Evolutionary conservation across 2,113 vertebrate genomes (phyloP).

Genomic region (Stomatorhinus ivindoensis): DNA sequence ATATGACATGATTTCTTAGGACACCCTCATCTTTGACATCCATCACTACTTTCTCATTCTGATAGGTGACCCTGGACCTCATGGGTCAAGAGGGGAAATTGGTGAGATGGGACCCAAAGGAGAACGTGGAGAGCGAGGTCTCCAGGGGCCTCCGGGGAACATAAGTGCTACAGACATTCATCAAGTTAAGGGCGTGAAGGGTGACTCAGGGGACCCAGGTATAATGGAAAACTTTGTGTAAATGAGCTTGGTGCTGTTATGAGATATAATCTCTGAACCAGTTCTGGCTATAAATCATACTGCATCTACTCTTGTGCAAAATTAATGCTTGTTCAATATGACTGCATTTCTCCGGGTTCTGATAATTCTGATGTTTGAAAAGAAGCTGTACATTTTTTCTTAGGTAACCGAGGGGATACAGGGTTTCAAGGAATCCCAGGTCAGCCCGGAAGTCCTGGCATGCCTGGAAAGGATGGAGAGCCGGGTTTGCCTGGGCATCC

Average conservation of each 20-base stretch:
- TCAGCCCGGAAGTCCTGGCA: conserved; percentile 66
- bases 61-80: conserved; percentile 72
- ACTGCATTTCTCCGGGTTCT: not conserved
- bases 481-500: conserved; percentile 74
- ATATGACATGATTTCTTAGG: not conserved
- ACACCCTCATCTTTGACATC: not conserved
- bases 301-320: not conserved
- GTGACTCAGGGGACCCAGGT: conserved; percentile 80
- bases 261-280: not conserved
- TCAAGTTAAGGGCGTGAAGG: conserved; percentile 85
- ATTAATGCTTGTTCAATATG: not conserved
- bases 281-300: not conserved
- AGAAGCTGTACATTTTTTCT: not conserved
- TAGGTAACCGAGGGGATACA: conserved; percentile 63
- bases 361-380: not conserved
- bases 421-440: conserved; percentile 72
- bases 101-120: conserved; percentile 79
- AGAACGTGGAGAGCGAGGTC: conserved; percentile 77
- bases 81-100: conserved; percentile 61
- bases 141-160: conserved; percentile 77
- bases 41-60: not conserved
- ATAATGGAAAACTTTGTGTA: not conserved
- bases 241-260: not conserved
- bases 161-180: conserved; percentile 71
- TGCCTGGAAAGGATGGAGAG: conserved; percentile 77